phyloP scores from a whole-genome alignment of 1,140 invertebrate species.

The Brachionus paranguensis region DNA sequence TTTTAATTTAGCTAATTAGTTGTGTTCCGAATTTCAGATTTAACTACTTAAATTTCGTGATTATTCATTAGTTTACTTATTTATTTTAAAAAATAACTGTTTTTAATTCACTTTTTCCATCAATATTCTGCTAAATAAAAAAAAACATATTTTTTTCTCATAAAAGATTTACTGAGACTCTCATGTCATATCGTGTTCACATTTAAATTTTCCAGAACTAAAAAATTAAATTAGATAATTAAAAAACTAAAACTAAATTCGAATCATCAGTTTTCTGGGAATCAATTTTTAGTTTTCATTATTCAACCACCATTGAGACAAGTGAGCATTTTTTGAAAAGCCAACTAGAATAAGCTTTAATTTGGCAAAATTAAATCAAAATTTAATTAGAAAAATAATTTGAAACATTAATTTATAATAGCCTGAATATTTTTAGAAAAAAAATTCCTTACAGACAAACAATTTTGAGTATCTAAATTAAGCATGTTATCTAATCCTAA shows the following conservation, averaged over 20 bases:
- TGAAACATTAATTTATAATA: too few relatives aligned
- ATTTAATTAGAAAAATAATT: too few relatives aligned
- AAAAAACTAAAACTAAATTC: background rate
- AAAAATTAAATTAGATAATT: background rate
- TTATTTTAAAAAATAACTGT: background rate
- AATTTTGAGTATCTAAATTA: background rate
- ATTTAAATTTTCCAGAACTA: background rate
- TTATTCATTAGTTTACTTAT: background rate
- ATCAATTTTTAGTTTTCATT: too few relatives aligned
- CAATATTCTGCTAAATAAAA: background rate
- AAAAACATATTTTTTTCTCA: background rate
- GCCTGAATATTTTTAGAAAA: too few relatives aligned
- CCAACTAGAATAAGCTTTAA: too few relatives aligned
- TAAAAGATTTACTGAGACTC: background rate
- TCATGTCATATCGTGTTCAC: background rate
- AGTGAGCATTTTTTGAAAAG: too few relatives aligned
- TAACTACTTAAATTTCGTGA: background rate
- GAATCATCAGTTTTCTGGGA: too few relatives aligned
- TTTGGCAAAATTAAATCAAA: too few relatives aligned
- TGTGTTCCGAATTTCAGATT: background rate
- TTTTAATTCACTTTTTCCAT: background rate
- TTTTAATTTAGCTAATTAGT: background rate
- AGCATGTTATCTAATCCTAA: background rate
- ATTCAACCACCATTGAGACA: too few relatives aligned
- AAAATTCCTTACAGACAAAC: background rate